Evolutionary conservation across 2,797 vertebrate species (phyloP).

Genomic region (Mustela erminea): DNA sequence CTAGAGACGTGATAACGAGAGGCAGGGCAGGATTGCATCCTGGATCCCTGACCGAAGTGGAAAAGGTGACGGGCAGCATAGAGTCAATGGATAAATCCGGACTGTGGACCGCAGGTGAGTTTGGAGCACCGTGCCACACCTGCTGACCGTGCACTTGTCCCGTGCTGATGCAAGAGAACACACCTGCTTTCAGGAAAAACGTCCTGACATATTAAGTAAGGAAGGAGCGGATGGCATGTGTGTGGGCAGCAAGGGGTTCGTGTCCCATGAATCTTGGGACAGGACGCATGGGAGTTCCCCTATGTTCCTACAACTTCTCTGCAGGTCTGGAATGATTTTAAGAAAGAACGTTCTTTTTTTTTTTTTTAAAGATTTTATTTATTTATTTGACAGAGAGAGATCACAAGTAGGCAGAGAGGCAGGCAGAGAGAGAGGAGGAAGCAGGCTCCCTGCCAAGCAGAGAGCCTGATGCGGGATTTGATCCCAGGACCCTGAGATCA

Average conservation of each 20-base stretch:
- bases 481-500: too few species aligned
- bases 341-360: background rate
- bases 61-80: accelerated
- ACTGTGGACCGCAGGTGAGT: accelerated
- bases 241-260: background rate
- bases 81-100: accelerated
- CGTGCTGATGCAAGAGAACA: accelerated
- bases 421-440: too few species aligned
- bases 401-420: too few species aligned
- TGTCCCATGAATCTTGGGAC: too few species aligned
- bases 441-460: too few species aligned
- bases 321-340: background rate
- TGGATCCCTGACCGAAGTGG: background rate
- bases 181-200: background rate
- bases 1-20: accelerated
- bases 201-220: background rate
- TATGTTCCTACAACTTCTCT: background rate
- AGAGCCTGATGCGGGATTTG: too few species aligned
- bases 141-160: accelerated
- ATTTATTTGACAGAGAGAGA: too few species aligned
- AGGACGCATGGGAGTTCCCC: background rate
- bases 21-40: background rate
- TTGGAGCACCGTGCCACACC: accelerated
- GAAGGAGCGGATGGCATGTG: accelerated
- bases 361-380: too few species aligned